Base-by-base conservation (phyloP, 1,140 invertebrate genomes). In the Aphaenogaster floridana region DNA sequence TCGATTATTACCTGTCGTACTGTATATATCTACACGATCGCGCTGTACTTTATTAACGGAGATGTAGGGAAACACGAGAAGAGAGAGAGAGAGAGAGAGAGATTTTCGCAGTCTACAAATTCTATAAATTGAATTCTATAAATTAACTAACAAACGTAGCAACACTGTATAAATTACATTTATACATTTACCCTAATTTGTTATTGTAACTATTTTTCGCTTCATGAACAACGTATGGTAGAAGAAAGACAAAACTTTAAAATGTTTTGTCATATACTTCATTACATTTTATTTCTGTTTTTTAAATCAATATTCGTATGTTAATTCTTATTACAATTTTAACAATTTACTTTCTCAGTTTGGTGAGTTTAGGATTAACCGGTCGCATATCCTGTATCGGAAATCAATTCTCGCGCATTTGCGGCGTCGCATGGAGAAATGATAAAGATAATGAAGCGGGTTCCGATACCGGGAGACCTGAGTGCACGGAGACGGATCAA, bases 371-470 rank as follows among this genome's bases (percentile, higher is more conserved):
- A 28, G 42, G 28, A 15, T 76, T 84, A 76, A 50, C 28, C 28
- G 17, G 17, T 34, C 13, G n/a, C 48, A 7, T 76, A 50, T 42
- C 28, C 13, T n/a, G 11, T 48, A 48, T 42, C 59, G 50, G 9
- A 86, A 71, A 90, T 84, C 89, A 72, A 89, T 90, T 72, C 42
- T 28, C 64, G 52, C 7, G 50, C 13, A 42, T 11, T 66, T 59
- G 61, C 45, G 21, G 48, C 63, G 34, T 45, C 52, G 61, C 17
- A 72, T 72, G 77, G 57, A 61, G 78, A 83, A 89, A 90, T 90
- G 86, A 90, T 90, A 90, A 90, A 84, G 88, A 89, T 90, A 90
- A 90, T 87, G 88, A 90, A 88, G 69, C 57, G 59, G 39, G 45
- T 61, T 28, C 8, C 42, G 57, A 74, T 61, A 72, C 64, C 52